Base-by-base conservation (phyloP, 2,888 invertebrate species). In the Chrysotoxum bicinctum region DNA sequence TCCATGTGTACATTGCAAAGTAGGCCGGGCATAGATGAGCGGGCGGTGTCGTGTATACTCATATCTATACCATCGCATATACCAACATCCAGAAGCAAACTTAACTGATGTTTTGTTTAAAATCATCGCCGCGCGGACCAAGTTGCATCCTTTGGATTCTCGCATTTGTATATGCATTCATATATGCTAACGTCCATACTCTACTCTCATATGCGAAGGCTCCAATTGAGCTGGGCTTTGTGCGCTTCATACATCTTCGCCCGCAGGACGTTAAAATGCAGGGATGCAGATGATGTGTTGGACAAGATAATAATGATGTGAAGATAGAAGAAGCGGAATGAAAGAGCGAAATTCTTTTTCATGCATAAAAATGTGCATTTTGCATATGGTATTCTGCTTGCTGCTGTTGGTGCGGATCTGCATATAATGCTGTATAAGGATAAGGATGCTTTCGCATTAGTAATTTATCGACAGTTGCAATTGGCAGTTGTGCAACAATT, bases 1-100 rank as follows among this genome's bases (percentile, higher is more conserved):
- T 85, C 76, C 70, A 72, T 85, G 72, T 76, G 76, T 80, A 72
- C 66, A 80, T 80, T 50, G 21, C 68, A 73, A 76, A 80, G 76
- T 80, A 85, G 84, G 75, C 80, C 56, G 66, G 16, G 45, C 30
- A 43, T 62, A 62, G 5, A 16, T 30, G 4, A 12, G 8, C 19
- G 0, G 21, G 30, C 19, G 23, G 10, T 48, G 30, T 26, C 4
- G 26, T 14, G 37, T 14, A 35, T 14, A 16, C 5, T 10, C 23
- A 68, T 60, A 68, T 37, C 37, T 35, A 54, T 9, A 37, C 12
- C 64, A 58, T n/a, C 23, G 14, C n/a, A 26, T 26, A 23, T 50
- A 26, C 9, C 64, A 37, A 30, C 64, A 43, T n/a, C 37, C 16
- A 37, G 50, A 37, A 40, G 37, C 21, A 21, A 8, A 21, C n/a